Percentiles rank a stretch among this genome's conserved stretches.
These are phyloP conservation scores for Thaumatotibia leucotreta DNA, from an alignment of 1,140 invertebrate species.

Conservation along the genomic window DNA sequence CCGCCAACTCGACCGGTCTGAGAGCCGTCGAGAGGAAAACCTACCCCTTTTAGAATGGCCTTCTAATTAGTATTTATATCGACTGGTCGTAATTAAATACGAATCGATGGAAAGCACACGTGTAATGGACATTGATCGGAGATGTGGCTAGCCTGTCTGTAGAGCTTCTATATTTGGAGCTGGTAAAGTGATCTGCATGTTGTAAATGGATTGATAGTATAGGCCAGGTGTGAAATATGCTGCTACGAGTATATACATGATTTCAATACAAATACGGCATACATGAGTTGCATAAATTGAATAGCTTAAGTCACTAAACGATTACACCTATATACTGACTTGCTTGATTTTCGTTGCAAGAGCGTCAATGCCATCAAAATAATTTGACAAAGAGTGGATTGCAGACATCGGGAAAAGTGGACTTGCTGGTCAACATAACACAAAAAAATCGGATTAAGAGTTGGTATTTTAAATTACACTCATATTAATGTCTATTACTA, in stretches of 20 bases:
- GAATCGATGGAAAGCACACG: conserved; percentile 5
- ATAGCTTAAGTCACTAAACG: too few relatives aligned
- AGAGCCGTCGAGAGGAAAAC: conserved; percentile 66
- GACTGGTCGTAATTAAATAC: conserved; percentile 2
- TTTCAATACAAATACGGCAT: neutral
- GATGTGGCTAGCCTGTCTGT: neutral
- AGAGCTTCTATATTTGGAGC: neutral
- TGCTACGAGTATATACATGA: neutral
- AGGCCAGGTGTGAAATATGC: neutral
- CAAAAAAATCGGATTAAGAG: neutral
- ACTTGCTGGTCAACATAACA: too few relatives aligned
- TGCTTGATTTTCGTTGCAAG: too few relatives aligned
- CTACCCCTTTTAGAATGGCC: conserved; percentile 39
- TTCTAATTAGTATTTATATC: conserved; percentile 14
- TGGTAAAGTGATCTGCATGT: neutral
- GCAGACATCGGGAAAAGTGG: too few relatives aligned
- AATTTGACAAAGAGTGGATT: too few relatives aligned
- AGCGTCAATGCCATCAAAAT: too few relatives aligned
- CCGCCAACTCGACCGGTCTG: conserved; percentile 53
- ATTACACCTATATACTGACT: too few relatives aligned
- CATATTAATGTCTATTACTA: neutral
- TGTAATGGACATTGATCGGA: conserved; percentile 6
- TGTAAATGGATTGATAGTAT: neutral
- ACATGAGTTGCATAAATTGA: too few relatives aligned
- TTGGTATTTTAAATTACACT: neutral